Base-by-base conservation (phyloP, 2,797 vertebrate genomes). In the Falco rusticolus region DNA sequence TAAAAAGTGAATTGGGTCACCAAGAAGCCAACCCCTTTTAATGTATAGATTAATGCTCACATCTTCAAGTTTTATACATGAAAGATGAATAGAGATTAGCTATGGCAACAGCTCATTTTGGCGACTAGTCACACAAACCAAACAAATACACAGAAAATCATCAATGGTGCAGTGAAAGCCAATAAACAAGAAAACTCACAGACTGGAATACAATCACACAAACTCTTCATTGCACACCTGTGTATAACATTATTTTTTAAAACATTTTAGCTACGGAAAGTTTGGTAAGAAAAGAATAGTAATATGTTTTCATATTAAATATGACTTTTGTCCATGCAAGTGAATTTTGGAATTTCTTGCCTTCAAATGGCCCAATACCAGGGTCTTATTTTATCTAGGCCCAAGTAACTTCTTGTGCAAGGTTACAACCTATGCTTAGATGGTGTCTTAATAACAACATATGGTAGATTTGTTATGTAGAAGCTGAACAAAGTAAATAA, bases 1-100 rank as follows among this genome's bases (percentile, higher is more conserved):
- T 50, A 74, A 95, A 92, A 87, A 82, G 29, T 69, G 7, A 77
- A 89, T 37, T 76, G 63, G 53, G 41, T 94, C 89, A 90, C n/a
- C 70, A 76, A 82, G 83, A 96, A 96, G 18, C 3, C 39, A 82
- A 9, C 18, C 0, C 1, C 10, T 81, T 45, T 54, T 59, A 50
- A 64, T 31, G 6, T 28, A 41, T 31, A 6, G 64, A 83, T 65
- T 81, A 83, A 71, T 68, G 61, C 15, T 92, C 34, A 71, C n/a
- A 29, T 53, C 43, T 79, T 84, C 45, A 66, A 33, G 29, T 68
- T 76, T 75, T 60, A 57, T 51, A 82, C 28, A 10, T 57, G 51
- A 65, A 50, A 63, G 16, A 31, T 18, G 37, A 76, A 77, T 13
- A 14, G 21, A 87, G 37, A 66, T 1, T 82, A 89, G 22, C 28